Percentiles rank a stretch among this genome's conserved stretches.
Conservation (phyloP, 2,888 invertebrate genomes). For the Pseudolycoriella hygida region DNA sequence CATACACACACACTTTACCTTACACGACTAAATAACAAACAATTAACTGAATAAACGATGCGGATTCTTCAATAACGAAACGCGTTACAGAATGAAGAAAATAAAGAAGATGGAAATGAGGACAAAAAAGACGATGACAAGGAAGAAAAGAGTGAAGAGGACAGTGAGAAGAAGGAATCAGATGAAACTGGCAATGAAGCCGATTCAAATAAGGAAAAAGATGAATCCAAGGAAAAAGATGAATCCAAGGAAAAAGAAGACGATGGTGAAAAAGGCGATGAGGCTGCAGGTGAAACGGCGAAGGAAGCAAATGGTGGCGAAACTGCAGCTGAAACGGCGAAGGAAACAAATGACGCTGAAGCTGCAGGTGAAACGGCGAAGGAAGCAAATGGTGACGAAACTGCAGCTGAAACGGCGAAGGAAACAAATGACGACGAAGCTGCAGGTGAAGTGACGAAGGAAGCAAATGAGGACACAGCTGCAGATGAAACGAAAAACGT, state of each 20-base stretch:
- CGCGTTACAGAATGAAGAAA: conserved; percentile 24
- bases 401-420: conserved; percentile 5
- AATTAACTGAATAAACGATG: conserved; percentile 17
- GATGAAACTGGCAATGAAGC: conserved; percentile 20
- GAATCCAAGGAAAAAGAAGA: conserved; percentile 5
- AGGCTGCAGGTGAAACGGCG: background rate
- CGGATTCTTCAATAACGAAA: conserved; percentile 11
- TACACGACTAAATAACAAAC: background rate
- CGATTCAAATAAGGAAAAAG: conserved; percentile 21
- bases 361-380: background rate
- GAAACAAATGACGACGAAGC: conserved; percentile 8
- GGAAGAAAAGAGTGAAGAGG: conserved; percentile 28
- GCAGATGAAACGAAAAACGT: background rate
- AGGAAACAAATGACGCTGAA: conserved; percentile 3
- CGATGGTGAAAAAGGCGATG: conserved; percentile 3
- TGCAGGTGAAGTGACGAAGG: no score
- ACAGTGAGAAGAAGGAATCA: conserved; percentile 18
- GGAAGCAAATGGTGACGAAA: conserved; percentile 10
- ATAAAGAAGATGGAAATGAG: conserved; percentile 14
- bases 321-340: conserved; percentile 3
- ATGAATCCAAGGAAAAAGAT: conserved; percentile 19
- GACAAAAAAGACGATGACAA: conserved; percentile 20
- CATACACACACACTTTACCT: background rate
- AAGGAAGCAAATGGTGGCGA: conserved; percentile 10
- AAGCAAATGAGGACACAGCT: no score